Conservation (phyloP, 2,888 invertebrate genomes). For the Caenorhabditis sinica region DNA sequence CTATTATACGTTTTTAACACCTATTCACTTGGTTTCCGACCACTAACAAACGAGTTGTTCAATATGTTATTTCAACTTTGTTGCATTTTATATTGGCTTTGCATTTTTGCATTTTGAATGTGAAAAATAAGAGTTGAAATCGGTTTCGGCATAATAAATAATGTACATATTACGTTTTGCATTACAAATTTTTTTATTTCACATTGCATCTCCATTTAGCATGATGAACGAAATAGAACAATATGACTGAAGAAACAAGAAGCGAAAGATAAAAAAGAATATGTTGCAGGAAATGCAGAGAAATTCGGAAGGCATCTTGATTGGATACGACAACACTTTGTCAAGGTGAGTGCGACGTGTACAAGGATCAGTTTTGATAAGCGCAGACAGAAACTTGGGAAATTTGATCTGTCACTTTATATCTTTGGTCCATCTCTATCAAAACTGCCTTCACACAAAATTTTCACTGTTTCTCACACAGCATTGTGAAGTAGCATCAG, state of each 20-base stretch:
- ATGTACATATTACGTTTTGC: slow-evolving; percentile 52
- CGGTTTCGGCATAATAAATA: slow-evolving; percentile 50
- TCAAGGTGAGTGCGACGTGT: slow-evolving; percentile 67
- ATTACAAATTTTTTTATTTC: background rate
- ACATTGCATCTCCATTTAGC: slow-evolving; percentile 36
- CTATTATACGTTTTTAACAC: slow-evolving; percentile 55
- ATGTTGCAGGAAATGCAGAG: slow-evolving; percentile 71
- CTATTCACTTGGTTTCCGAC: slow-evolving; percentile 7
- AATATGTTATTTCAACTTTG: slow-evolving; percentile 28
- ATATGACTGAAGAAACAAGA: background rate
- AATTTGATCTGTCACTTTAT: slow-evolving; percentile 42
- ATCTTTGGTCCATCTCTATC: slow-evolving; percentile 27
- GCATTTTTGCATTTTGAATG: slow-evolving; percentile 53
- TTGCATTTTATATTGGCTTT: slow-evolving; percentile 53
- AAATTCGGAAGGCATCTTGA: slow-evolving; percentile 71
- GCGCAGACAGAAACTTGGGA: slow-evolving; percentile 26
- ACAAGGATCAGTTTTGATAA: slow-evolving; percentile 53
- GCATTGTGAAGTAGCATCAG: background rate
- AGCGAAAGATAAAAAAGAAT: slow-evolving; percentile 3
- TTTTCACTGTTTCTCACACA: background rate
- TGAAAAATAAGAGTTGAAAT: slow-evolving; percentile 4
- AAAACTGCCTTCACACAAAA: background rate
- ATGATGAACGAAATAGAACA: slow-evolving; percentile 37
- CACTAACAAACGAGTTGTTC: slow-evolving; percentile 49
- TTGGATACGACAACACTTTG: slow-evolving; percentile 74